Base-by-base conservation (phyloP, 2,888 invertebrate species). In the Volucella inanis region DNA sequence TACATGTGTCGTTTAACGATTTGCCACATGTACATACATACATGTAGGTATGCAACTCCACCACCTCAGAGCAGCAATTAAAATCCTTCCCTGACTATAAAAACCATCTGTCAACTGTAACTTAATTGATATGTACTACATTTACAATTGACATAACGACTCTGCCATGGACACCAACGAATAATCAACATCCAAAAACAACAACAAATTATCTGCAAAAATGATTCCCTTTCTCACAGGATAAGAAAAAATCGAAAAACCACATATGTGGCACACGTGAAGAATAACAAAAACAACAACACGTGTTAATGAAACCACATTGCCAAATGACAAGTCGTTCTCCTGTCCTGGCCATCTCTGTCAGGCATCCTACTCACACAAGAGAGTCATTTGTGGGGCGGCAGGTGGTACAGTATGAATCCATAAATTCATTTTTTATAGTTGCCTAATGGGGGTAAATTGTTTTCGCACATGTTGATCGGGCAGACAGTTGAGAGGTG, bases 401-500 rank as follows among this genome's bases (percentile, higher is more conserved):
- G 49, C 39, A 45, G 54, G 47, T 67, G 39, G 14, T 45, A 31
- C 10, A 12, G 12, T 38, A 57, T 41, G 50, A 59, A 79, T 70
- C 74, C 64, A 83, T 83, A 84, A 79, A 84, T 84, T 75, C 39
- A 65, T 79, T 75, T 77, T 70, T 74, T 64, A 70, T 70, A 54
- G 59, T 43, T 41, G 52, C 62, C 78, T 79, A 84, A 84, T 84
- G 83, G 83, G 74, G 75, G 83, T 45, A 79, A 75, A 84, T 84
- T 84, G 79, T 79, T 84, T 84, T 79, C 64, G 61, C 75, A 84
- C 79, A 75, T 84, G 84, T 70, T 68, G 78, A 62, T 62, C 55
- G 52, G 61, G 41, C 45, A 2, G 49, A 62, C 11, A 14, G 61
- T 47, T 31, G 8, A 11, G 41, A 11, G 41, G 12, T 31, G 50